Evolutionary conservation across 2,797 vertebrate genomes (phyloP).

Genomic region (Scomberomorus guttatus): DNA sequence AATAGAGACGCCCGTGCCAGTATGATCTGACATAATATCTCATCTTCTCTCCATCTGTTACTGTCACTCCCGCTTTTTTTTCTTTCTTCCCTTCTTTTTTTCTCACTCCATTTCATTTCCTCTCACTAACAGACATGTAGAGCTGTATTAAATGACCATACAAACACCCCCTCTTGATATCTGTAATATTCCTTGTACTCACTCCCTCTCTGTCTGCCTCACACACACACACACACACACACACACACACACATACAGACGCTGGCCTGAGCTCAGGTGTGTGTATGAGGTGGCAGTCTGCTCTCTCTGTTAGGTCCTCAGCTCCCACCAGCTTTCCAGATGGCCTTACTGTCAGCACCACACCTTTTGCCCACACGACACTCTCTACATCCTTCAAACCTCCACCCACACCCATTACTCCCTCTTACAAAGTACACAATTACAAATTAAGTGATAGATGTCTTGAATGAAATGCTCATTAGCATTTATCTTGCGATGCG

Average conservation of each 20-base stretch:
- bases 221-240: constrained; percentile 1
- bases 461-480: constrained; percentile 20
- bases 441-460: constrained; percentile 21
- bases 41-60: constrained; percentile 58
- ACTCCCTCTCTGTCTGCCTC: not conserved
- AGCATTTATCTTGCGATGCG: constrained; percentile 11
- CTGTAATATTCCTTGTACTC: constrained; percentile 8
- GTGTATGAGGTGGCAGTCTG: constrained; percentile 68
- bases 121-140: constrained; percentile 22
- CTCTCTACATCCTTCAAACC: constrained; percentile 21
- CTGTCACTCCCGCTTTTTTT: constrained; percentile 18
- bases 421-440: constrained; percentile 14
- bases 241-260: not conserved
- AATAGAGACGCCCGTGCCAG: constrained; percentile 26
- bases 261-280: constrained; percentile 54
- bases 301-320: constrained; percentile 62
- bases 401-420: not conserved
- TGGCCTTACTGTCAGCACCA: constrained; percentile 64
- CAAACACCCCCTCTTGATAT: constrained; percentile 20
- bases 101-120: constrained; percentile 10
- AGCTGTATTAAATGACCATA: constrained; percentile 21
- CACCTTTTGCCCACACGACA: constrained; percentile 54
- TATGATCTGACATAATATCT: constrained; percentile 50
- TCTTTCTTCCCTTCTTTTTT: not conserved
- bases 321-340: constrained; percentile 77